A percentile compares a stretch with the other conserved stretches of the same genome.
phyloP scores from a whole-genome alignment of 2,888 invertebrate species.

The Lochmaea crataegi region DNA sequence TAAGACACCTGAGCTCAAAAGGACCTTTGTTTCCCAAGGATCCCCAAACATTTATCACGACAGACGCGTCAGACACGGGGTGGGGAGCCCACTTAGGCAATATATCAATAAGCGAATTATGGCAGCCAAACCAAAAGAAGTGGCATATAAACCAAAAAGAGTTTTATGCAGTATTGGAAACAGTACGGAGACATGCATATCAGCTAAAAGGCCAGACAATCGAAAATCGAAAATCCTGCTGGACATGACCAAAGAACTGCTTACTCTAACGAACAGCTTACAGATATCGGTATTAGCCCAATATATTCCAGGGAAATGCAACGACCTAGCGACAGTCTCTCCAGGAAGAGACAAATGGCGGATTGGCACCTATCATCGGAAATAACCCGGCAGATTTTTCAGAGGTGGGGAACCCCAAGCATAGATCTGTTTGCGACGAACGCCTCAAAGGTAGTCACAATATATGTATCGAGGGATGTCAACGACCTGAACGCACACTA shows the following conservation, averaged over 20 bases:
- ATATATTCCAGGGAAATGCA: slow-evolving; percentile 44
- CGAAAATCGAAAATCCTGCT: slow-evolving; percentile 29
- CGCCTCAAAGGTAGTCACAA: slow-evolving; percentile 40
- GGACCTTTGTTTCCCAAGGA: slow-evolving; percentile 34
- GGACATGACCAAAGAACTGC: slow-evolving; percentile 20
- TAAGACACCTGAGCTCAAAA: slow-evolving; percentile 25
- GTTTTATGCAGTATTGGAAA: slow-evolving; percentile 37
- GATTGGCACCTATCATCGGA: slow-evolving; percentile 43
- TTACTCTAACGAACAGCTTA: slow-evolving; percentile 29
- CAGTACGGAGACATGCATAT: slow-evolving; percentile 12
- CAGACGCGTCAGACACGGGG: slow-evolving; percentile 43
- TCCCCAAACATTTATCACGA: slow-evolving; percentile 40
- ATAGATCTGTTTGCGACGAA: slow-evolving; percentile 45
- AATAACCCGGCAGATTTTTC: slow-evolving; percentile 39
- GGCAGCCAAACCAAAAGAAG: slow-evolving; percentile 29
- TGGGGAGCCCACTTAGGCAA: slow-evolving; percentile 42
- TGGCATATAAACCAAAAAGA: slow-evolving; percentile 47
- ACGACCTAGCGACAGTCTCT: slow-evolving; percentile 48
- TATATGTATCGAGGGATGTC: slow-evolving; percentile 39
- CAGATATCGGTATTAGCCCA: slow-evolving; percentile 34
- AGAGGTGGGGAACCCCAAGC: slow-evolving; percentile 42
- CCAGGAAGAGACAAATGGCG: slow-evolving; percentile 31
- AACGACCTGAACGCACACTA: slow-evolving; percentile 35
- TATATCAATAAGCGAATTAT: slow-evolving; percentile 18
- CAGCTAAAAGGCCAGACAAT: slow-evolving; percentile 25